Conservation (phyloP, 2,113 vertebrate genomes). For the Thunnus thynnus region DNA sequence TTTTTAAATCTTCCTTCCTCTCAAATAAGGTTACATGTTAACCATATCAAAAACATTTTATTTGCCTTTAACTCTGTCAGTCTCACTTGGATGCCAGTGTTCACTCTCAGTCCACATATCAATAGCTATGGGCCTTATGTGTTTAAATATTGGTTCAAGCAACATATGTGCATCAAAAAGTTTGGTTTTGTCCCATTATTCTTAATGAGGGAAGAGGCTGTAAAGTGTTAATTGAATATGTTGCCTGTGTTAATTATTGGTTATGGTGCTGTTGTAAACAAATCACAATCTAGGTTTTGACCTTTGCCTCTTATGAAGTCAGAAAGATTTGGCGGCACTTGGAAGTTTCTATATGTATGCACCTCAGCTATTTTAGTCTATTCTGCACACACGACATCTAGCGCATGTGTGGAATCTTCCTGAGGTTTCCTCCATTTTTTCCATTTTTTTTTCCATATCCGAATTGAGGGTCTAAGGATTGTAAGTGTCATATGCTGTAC, state of each 20-base stretch:
- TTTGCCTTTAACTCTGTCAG: slow-evolving; percentile 18
- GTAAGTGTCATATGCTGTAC: neutral
- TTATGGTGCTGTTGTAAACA: slow-evolving; percentile 22
- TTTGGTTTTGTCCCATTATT: no score
- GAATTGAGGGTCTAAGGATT: no score
- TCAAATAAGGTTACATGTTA: neutral
- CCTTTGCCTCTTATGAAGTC: neutral
- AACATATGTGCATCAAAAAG: neutral
- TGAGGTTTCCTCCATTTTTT: neutral
- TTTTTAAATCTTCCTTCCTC: neutral
- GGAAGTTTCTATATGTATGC: no score
- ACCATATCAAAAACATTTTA: slow-evolving; percentile 24
- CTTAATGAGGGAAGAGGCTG: no score
- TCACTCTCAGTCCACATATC: neutral
- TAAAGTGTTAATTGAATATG: no score
- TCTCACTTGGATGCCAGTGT: neutral
- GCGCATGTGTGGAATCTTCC: neutral
- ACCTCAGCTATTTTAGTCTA: no score
- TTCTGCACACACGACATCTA: no score
- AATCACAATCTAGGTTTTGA: neutral
- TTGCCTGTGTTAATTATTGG: neutral
- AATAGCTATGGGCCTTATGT: neutral
- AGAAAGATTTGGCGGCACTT: neutral
- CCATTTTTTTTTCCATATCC: no score
- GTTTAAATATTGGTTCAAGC: neutral